A percentile compares a stretch with the other conserved stretches of the same genome.
Evolutionary conservation across 2,113 vertebrate species (phyloP).

Genomic region (Actinemys pallida): DNA sequence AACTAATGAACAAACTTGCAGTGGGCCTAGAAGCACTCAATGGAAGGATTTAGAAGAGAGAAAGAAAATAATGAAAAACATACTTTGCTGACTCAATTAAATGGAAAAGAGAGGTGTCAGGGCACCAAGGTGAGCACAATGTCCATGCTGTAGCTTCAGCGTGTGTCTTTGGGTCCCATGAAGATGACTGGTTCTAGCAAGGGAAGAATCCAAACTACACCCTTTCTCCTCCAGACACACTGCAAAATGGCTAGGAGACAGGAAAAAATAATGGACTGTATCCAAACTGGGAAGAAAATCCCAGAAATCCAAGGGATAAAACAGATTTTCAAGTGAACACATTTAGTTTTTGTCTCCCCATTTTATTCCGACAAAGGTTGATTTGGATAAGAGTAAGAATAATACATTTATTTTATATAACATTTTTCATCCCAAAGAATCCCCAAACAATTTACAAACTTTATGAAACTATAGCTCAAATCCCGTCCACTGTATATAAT

Average conservation of each 20-base stretch:
- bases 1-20: neutral
- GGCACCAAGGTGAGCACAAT: neutral
- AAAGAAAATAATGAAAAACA: neutral
- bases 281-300: neutral
- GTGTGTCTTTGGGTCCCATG: accelerated
- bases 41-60: neutral
- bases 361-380: constrained; percentile 31
- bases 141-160: neutral
- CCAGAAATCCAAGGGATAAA: neutral
- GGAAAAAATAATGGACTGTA: accelerated
- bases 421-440: constrained; percentile 26
- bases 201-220: neutral
- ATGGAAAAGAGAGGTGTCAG: neutral
- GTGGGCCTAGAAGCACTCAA: neutral
- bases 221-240: neutral
- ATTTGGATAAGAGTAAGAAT: constrained; percentile 10
- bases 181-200: neutral
- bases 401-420: neutral
- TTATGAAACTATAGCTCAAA: neutral
- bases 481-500: neutral
- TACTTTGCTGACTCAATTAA: neutral
- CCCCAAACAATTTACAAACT: constrained; percentile 1
- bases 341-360: neutral
- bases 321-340: constrained; percentile 1
- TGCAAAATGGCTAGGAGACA: neutral